Evolutionary conservation across 64 coral and sea anemone genomes (phyloP), one percentile per base, ranked within the genome.

Genomic region (Pocillopora damicornis): DNA sequence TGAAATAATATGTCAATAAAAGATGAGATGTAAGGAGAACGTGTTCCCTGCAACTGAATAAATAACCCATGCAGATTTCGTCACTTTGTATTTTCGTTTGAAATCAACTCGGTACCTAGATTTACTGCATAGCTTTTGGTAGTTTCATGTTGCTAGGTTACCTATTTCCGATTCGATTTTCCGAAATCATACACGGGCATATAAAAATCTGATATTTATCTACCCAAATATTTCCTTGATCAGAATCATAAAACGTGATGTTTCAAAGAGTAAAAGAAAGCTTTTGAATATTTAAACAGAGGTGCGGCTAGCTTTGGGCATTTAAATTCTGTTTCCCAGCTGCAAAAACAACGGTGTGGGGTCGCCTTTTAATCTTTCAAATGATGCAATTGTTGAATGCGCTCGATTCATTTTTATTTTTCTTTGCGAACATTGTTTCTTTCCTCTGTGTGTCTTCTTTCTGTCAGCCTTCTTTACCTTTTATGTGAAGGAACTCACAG

Each of bases 291-390:
- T 65, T 72, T 72, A 73, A 73, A 85, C 11, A 73, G 71, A 72
- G 81, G 63, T 58, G 81, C 81, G 81, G 81, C 64, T 11, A 38
- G 22, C 12, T 71, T 85, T 25, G 71, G 18, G 11, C 13, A 72
- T 72, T 85, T 58, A 13, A 73, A 85, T 57, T 85, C 37, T 22
- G 16, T 23, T 73, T 85, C 34, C 64, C 81, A 85, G 81, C 81
- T 85, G 81, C 81, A 71, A 85, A 85, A 85, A 85, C 65, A 85
- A 25, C 81, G 63, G 65, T 22, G 38, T 85, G 81, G 64, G 35
- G 65, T 38, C 35, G 26, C 72, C 18, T 56, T 34, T 85, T 85
- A 85, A 85, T 15, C 68, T 85, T 85, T 17, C n/a, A 85, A 72
- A 57, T 82, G 38, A 61, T 63, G 66, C 61, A 66, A 16, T 8